Conservation (phyloP, 2,113 vertebrate genomes). For the Periophthalmodon schlosseri region DNA sequence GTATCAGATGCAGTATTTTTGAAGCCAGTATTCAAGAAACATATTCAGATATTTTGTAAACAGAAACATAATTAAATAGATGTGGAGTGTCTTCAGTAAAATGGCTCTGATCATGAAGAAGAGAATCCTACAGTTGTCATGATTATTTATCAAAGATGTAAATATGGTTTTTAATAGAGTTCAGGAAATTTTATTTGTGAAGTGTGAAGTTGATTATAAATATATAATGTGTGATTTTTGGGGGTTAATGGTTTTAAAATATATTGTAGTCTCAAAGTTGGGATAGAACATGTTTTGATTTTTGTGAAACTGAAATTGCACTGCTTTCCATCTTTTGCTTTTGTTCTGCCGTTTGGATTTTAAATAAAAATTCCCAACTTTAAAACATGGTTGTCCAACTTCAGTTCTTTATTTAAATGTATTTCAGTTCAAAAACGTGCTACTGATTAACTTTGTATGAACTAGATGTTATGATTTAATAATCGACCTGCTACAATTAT, state of each 20-base stretch:
- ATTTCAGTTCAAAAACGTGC: no score
- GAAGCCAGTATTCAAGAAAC: background rate
- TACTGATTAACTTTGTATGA: no score
- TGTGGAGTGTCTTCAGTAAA: background rate
- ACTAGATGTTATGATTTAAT: no score
- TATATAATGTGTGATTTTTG: background rate
- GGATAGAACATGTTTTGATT: background rate
- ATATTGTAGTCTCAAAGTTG: background rate
- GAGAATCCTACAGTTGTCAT: background rate
- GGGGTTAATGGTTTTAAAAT: background rate
- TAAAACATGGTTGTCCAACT: background rate
- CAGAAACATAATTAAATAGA: background rate
- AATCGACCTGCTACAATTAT: no score
- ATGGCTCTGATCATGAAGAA: background rate
- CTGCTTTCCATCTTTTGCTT: background rate
- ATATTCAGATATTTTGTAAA: background rate
- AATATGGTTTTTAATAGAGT: background rate
- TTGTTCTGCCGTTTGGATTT: background rate
- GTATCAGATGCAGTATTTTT: background rate
- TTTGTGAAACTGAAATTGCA: background rate
- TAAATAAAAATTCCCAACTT: conserved; percentile 21
- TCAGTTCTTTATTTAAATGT: background rate
- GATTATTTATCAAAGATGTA: conserved; percentile 2
- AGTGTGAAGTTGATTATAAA: background rate
- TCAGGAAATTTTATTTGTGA: background rate